Evolutionary conservation across 2,113 vertebrate species (phyloP).

Genomic region (Rhineura floridana): DNA sequence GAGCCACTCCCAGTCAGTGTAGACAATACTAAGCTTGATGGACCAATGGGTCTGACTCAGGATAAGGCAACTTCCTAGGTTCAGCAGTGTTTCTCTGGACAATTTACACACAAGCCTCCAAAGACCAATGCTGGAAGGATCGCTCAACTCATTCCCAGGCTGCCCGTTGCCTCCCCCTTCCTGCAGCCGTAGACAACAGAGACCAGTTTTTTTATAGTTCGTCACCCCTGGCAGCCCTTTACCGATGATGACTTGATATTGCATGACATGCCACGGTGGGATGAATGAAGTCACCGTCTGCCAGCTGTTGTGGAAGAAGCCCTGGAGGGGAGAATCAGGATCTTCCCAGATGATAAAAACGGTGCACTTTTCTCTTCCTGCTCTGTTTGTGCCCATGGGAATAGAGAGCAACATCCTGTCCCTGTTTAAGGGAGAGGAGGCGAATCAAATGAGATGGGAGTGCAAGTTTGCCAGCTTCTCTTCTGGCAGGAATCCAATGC

Average conservation of each 20-base stretch:
- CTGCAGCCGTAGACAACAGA: neutral
- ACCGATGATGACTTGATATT: neutral
- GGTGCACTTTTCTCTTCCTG: neutral
- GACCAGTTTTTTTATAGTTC: neutral
- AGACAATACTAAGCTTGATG: no score
- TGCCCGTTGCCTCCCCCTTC: no score
- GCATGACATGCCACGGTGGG: neutral
- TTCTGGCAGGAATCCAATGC: neutral
- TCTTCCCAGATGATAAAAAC: neutral
- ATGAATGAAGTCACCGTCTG: neutral
- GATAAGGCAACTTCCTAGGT: no score
- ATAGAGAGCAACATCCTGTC: neutral
- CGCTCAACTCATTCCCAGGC: neutral
- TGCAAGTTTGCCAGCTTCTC: neutral
- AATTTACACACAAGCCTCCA: no score
- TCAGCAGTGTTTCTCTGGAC: no score
- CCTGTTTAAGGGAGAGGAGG: neutral
- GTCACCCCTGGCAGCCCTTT: neutral
- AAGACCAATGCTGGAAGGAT: neutral
- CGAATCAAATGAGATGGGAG: neutral
- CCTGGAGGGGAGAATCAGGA: neutral
- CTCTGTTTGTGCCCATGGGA: neutral
- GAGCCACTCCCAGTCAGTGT: no score
- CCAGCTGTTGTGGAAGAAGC: slow-evolving; percentile 14
- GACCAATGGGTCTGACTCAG: no score